Evolutionary conservation across 2,113 vertebrate genomes (phyloP), one percentile per base, ranked within the genome.

Genomic region (Elaphurus davidianus): DNA sequence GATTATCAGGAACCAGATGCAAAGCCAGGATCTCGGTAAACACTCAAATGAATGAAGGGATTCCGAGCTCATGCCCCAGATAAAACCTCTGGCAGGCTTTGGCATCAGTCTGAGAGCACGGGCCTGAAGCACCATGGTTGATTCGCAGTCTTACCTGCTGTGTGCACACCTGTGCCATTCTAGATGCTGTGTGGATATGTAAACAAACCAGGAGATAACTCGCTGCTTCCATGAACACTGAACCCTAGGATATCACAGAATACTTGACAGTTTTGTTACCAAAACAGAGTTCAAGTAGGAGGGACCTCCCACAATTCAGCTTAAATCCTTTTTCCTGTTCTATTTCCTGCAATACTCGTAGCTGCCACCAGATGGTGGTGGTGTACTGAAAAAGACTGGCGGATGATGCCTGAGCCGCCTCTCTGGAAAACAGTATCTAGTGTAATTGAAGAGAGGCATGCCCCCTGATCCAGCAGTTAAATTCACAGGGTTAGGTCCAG

Each of bases 331-430:
- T 74, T 62, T 52, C 50, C 33, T 50, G 21, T 85, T 79, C 45
- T 92, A 2, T 16, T 78, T 93, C 67, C 62, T 98, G 91, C 78
- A 64, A 43, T 97, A 87, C 86, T 15, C 2, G 3, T 57, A 2
- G 10, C 40, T 94, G 89, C 94, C 97, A 87, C 96, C 28, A 96
- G 97, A 40, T 91, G 97, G 95, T n/a, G 50, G 85, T 55, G 83
- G n/a, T 78, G 81, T 12, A 60, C 71, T 40, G 64, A 7, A 36
- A 95, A 90, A 52, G 74, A 4, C 45, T 60, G 36, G 50, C n/a
- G 43, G 14, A 3, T 43, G 33, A 27, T 2, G n/a, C 55, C 45
- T 64, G 23, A 43, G 9, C 6, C 1, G 0, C 23, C 52, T 85
- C 23, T 78, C 16, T 76, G 47, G 79, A 67, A 96, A 87, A 74